phyloP scores from a whole-genome alignment of 2,797 vertebrate genomes.

The Clamator glandarius region DNA sequence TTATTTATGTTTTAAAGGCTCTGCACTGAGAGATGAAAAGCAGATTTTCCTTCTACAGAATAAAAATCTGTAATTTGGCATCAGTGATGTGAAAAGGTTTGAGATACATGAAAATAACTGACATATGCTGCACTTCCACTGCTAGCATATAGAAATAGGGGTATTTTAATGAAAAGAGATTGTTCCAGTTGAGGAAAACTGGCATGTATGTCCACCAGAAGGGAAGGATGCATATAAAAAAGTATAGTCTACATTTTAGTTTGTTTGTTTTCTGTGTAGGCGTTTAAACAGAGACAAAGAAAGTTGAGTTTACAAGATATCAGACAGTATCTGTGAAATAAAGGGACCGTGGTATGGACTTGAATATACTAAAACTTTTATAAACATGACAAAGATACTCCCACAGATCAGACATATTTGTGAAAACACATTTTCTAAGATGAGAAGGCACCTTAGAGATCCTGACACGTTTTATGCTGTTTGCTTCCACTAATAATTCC shows the following conservation, averaged over 20 bases:
- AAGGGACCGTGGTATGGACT: not conserved
- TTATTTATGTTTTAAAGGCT: not conserved
- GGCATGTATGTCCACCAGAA: not conserved
- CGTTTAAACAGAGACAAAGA: not conserved
- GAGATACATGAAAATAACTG: not conserved
- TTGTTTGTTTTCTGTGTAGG: not conserved
- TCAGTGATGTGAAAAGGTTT: not conserved
- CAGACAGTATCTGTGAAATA: not conserved
- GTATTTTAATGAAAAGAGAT: not conserved
- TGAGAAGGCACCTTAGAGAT: not conserved
- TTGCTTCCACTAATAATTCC: not conserved
- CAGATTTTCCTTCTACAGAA: not conserved
- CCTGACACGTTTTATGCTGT: not conserved
- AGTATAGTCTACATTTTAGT: not conserved
- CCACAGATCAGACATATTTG: not conserved
- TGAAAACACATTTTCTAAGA: not conserved
- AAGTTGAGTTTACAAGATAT: not conserved
- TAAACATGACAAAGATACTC: not conserved
- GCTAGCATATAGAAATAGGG: not conserved
- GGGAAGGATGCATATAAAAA: not conserved
- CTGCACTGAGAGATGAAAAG: not conserved
- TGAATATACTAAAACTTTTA: not conserved
- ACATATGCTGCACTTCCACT: not conserved
- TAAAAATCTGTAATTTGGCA: not conserved
- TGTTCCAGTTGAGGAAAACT: not conserved